A percentile compares a stretch with the other conserved stretches of the same genome.
Conservation (phyloP, 2,888 invertebrate species). For the Nephrocerus scutellatus region DNA sequence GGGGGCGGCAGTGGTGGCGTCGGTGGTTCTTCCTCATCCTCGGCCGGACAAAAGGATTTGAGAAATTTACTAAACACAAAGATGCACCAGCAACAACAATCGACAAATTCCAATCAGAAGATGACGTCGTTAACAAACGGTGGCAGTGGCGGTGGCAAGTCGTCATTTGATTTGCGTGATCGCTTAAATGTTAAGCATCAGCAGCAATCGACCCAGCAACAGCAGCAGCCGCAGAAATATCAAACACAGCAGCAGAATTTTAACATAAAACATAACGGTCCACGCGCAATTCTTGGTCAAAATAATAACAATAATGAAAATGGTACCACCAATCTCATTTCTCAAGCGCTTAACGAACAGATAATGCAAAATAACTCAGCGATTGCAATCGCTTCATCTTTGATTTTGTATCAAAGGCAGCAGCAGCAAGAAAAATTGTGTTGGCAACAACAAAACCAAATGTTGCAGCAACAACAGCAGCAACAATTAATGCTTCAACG, state of each 20-base stretch:
- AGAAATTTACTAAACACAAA: not conserved
- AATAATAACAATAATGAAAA: conserved; percentile 29
- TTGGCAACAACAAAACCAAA: conserved; percentile 18
- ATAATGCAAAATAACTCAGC: conserved; percentile 23
- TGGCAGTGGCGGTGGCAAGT: conserved; percentile 5
- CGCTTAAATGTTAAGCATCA: conserved; percentile 17
- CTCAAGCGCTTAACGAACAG: conserved; percentile 13
- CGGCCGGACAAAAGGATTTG: conserved; percentile 1
- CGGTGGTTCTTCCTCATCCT: not conserved
- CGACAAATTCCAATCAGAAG: too few relatives aligned
- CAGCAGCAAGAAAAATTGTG: conserved; percentile 22
- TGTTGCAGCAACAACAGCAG: conserved; percentile 8
- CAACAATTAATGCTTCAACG: conserved; percentile 6
- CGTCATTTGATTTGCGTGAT: conserved; percentile 14
- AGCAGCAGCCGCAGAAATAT: conserved; percentile 21
- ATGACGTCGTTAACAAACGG: too few relatives aligned
- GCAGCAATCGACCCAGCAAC: conserved; percentile 14
- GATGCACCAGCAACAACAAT: not conserved
- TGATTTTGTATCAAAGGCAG: conserved; percentile 23
- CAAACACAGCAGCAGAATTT: conserved; percentile 18
- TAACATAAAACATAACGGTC: conserved; percentile 12
- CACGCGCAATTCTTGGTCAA: conserved; percentile 30
- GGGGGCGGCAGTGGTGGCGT: not conserved
- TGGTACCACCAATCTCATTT: not conserved
- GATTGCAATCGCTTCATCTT: conserved; percentile 23